Evolutionary conservation across 2,888 invertebrate species (phyloP).

Genomic region (Lasiommata megera): DNA sequence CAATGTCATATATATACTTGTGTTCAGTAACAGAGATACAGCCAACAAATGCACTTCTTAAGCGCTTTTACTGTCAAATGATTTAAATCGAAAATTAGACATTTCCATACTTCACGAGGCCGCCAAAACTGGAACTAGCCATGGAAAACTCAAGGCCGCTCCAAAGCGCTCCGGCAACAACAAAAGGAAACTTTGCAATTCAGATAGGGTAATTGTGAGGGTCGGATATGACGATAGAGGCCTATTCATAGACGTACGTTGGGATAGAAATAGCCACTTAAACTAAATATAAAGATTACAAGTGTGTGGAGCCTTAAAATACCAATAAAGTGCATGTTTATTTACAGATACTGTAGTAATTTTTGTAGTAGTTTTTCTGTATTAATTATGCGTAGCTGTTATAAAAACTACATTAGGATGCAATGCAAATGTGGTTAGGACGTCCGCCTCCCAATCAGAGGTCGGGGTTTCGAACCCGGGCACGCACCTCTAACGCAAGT

Average conservation of each 20-base stretch:
- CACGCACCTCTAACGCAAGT: too few relatives aligned
- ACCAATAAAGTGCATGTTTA: too few relatives aligned
- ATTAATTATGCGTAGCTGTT: too few relatives aligned
- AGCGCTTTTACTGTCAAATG: conserved; percentile 42
- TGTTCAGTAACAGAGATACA: too few relatives aligned
- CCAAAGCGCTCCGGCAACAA: conserved; percentile 37
- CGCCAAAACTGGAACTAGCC: conserved; percentile 44
- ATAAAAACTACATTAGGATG: too few relatives aligned
- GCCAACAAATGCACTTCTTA: too few relatives aligned
- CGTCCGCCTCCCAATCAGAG: too few relatives aligned
- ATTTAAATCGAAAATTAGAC: conserved; percentile 61
- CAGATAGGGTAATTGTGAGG: conserved; percentile 46
- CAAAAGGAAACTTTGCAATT: conserved; percentile 52
- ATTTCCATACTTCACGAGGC: conserved; percentile 40
- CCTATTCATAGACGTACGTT: conserved; percentile 39
- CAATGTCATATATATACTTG: too few relatives aligned
- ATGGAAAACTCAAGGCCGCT: conserved; percentile 34
- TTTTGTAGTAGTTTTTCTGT: too few relatives aligned
- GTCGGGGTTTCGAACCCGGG: too few relatives aligned
- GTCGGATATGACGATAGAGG: conserved; percentile 39
- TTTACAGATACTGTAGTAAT: too few relatives aligned
- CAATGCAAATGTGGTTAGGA: too few relatives aligned
- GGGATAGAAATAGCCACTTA: conserved; percentile 14
- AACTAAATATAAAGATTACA: not conserved
- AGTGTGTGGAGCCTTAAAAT: not conserved